phyloP scores from a whole-genome alignment of 2,888 invertebrate species.

The Rugalucina vietnamica region DNA sequence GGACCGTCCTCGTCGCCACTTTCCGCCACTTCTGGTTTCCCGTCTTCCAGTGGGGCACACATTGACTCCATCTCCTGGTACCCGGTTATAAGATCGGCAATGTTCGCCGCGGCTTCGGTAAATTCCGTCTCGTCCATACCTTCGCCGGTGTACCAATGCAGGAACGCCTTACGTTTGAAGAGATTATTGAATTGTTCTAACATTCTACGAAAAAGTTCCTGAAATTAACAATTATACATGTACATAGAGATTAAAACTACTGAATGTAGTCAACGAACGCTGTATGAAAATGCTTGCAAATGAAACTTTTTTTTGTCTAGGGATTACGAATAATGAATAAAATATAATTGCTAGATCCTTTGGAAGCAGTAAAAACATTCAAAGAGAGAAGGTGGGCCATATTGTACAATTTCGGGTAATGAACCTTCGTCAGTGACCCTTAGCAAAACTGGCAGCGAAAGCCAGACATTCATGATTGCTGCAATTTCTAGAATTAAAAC shows the following conservation, averaged over 20 bases:
- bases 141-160: constrained; percentile 99
- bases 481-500: too few species aligned
- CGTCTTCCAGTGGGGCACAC: background rate
- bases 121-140: constrained; percentile 99
- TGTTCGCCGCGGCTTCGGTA: constrained; percentile 97
- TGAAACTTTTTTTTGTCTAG: too few species aligned
- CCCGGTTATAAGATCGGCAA: constrained; percentile 87
- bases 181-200: background rate
- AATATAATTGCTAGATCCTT: background rate
- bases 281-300: too few species aligned
- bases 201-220: background rate
- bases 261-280: too few species aligned
- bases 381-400: background rate
- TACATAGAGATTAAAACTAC: background rate
- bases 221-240: background rate
- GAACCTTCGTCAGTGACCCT: too few species aligned
- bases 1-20: background rate
- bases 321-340: background rate
- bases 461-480: too few species aligned
- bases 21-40: background rate
- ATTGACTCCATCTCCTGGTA: constrained; percentile 84
- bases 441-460: too few species aligned
- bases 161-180: constrained; percentile 84
- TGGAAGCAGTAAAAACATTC: background rate
- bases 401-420: background rate